Evolutionary conservation across 2,888 invertebrate species (phyloP), one percentile per base, ranked within the genome.

Genomic region (Lepidocyrtoides sp.): DNA sequence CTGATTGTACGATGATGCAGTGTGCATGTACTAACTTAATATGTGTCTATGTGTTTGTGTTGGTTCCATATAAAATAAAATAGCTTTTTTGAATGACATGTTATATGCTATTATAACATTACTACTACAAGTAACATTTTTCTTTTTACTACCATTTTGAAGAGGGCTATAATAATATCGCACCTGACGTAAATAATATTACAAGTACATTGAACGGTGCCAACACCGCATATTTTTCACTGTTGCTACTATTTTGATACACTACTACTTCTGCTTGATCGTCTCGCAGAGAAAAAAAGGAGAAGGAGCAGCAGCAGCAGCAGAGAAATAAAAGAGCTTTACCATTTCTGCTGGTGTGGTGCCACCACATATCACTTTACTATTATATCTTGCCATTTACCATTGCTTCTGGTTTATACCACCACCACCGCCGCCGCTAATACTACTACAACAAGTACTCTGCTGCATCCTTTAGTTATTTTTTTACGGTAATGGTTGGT

Each of bases 141-240:
- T 85, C 79, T 87, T 81, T 75, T 79, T 87, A 87, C 60, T 87
- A 72, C 72, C 72, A 72, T 79, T 87, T 66, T 88, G 77, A 89
- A 89, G 63, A 48, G 75, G 81, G 79, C 85, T 90, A 77, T 90
- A 85, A 77, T 75, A 86, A 85, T 85, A 81, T 90, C 69, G 79
- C 85, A 90, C 90, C 90, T 90, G 90, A 90, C 85, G 90, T 90
- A 90, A 90, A 90, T 90, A 90, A 90, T 90, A 85, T 90, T 85
- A 81, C 66, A 90, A 85, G 85, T 79, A 85, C 85, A 90, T 66
- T 90, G 85, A 90, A 66, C 85, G 36, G 77, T 90, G 90, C 90
- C 90, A 90, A 90, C 84, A 90, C 90, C 69, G 69, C 90, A 90
- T 90, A 90, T 85, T 90, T 90, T 79, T 85, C 66, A 69, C 66